A percentile compares a stretch with the other conserved stretches of the same genome.
Evolutionary conservation across 2,113 vertebrate species (phyloP).

Genomic region (Grammomys dolichurus): DNA sequence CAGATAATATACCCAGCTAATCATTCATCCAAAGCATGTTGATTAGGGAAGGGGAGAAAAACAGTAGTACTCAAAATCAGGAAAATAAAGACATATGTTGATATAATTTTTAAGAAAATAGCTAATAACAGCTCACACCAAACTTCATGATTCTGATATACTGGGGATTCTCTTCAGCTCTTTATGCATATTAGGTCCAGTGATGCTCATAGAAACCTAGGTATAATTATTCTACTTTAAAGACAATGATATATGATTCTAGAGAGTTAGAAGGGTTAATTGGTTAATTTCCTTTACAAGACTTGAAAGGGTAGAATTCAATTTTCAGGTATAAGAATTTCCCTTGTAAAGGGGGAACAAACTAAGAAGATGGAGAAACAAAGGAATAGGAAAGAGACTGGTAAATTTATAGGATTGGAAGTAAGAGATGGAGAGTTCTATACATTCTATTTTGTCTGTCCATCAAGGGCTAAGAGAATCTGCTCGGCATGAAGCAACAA

Average conservation of each 20-base stretch:
- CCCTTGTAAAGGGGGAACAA: neutral
- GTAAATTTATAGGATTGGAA: neutral
- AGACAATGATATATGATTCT: constrained; percentile 32
- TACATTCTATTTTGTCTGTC: neutral
- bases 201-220: neutral
- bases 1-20: neutral
- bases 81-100: neutral
- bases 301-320: neutral
- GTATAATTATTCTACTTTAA: constrained; percentile 1
- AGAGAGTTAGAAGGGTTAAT: neutral
- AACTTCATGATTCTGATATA: neutral
- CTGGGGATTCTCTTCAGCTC: neutral
- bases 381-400: neutral
- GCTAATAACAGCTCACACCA: neutral
- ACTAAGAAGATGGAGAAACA: neutral
- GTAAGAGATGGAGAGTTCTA: neutral
- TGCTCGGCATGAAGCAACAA: neutral
- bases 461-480: neutral
- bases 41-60: neutral
- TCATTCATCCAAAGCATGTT: neutral
- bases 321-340: neutral
- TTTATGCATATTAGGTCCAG: neutral
- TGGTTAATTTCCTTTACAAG: neutral
- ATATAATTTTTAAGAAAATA: neutral
- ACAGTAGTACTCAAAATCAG: neutral